Conservation (phyloP, 2,888 invertebrate genomes). For the Cheilosia soror region DNA sequence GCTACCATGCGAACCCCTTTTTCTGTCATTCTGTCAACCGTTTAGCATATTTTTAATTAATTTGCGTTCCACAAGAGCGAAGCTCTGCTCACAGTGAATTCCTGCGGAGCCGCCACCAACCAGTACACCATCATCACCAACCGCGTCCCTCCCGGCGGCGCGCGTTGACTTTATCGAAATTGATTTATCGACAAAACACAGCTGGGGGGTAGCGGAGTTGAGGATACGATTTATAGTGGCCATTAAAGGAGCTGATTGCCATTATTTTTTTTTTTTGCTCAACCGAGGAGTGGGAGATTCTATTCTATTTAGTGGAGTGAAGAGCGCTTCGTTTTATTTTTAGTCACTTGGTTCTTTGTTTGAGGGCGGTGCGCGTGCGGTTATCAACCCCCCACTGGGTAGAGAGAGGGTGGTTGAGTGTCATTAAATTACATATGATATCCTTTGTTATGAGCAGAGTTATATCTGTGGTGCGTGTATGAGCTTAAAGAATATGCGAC, state of each 20-base stretch:
- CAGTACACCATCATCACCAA: conserved; percentile 40
- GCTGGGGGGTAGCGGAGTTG: conserved; percentile 26
- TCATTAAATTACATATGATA: conserved; percentile 72
- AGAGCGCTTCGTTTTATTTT: conserved; percentile 42
- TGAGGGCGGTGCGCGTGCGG: conserved; percentile 38
- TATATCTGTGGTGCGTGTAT: conserved; percentile 35
- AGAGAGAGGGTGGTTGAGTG: conserved; percentile 38
- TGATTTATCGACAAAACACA: conserved; percentile 75
- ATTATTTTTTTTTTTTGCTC: conserved; percentile 54
- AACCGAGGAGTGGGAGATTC: conserved; percentile 43
- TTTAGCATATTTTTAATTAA: conserved; percentile 75
- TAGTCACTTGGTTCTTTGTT: conserved; percentile 42
- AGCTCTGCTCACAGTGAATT: conserved; percentile 31
- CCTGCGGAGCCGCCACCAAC: conserved; percentile 51
- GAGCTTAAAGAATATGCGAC: not conserved
- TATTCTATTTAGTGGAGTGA: not conserved
- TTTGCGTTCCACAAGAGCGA: conserved; percentile 56
- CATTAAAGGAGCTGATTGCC: conserved; percentile 81
- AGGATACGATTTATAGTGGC: conserved; percentile 79
- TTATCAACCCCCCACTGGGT: not conserved
- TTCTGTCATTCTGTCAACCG: conserved; percentile 55
- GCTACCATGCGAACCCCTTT: conserved; percentile 11
- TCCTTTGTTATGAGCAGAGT: conserved; percentile 51
- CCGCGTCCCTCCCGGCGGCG: conserved; percentile 9
- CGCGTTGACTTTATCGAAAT: conserved; percentile 70